Conservation (phyloP, 23 tunicate species). For the Ascidia mentula region DNA sequence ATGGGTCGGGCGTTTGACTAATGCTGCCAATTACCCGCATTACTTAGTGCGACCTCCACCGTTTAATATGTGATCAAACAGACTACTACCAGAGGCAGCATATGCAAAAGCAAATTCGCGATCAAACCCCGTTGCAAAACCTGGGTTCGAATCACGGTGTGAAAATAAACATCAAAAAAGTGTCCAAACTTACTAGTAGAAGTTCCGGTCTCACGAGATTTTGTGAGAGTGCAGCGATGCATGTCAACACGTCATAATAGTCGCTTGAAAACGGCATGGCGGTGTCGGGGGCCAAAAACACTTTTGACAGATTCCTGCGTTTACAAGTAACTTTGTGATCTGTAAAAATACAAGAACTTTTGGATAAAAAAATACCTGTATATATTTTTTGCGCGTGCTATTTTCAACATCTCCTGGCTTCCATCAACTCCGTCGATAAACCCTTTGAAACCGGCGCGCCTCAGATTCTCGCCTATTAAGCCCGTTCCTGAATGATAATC, state of each 20-base stretch:
- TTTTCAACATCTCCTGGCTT: conserved; percentile 14
- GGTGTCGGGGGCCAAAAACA: conserved; percentile 1
- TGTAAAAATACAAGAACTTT: no score
- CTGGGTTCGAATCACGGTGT: no score
- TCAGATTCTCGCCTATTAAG: conserved; percentile 4
- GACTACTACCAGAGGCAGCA: no score
- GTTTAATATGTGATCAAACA: no score
- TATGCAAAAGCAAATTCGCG: no score
- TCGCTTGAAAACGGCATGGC: conserved; percentile 10
- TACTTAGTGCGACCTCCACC: no score
- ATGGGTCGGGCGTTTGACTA: no score
- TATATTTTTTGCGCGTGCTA: conserved; percentile 1
- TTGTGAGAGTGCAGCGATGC: conserved; percentile 25
- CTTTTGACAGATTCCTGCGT: conserved; percentile 2
- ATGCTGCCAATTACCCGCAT: no score
- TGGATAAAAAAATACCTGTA: no score
- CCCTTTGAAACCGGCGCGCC: background rate
- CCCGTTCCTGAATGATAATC: conserved; percentile 8
- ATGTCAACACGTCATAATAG: conserved; percentile 17
- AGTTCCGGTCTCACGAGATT: background rate
- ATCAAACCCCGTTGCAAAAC: no score
- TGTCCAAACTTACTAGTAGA: conserved; percentile 12
- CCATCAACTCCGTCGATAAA: conserved; percentile 24
- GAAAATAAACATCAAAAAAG: no score
- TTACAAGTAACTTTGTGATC: no score